These are phyloP conservation scores for Psylliodes chrysocephalus DNA, from an alignment of 2,888 invertebrate species.

Conservation along the genomic window DNA sequence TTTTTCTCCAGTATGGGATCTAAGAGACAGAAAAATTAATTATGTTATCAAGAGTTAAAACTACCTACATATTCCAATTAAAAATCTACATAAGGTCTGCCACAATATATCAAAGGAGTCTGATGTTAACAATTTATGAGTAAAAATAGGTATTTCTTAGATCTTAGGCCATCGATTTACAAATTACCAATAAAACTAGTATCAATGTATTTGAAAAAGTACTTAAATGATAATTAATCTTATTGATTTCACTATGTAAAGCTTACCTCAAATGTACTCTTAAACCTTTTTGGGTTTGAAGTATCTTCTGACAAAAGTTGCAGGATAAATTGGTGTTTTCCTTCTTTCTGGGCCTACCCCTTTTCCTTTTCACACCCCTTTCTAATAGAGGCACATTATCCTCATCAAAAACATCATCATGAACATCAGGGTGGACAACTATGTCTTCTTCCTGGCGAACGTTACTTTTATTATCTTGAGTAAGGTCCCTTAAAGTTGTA, in stretches of 20 bases:
- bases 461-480: conserved; percentile 38
- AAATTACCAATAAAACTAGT: too few relatives aligned
- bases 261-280: conserved; percentile 53
- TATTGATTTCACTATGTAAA: too few relatives aligned
- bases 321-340: conserved; percentile 52
- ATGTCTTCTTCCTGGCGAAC: conserved; percentile 51
- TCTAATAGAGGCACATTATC: conserved; percentile 49
- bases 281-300: conserved; percentile 57
- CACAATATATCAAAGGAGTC: too few relatives aligned
- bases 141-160: too few relatives aligned
- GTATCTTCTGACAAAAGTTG: conserved; percentile 57
- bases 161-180: too few relatives aligned
- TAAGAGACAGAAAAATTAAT: conserved; percentile 18
- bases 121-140: too few relatives aligned
- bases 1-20: conserved; percentile 59
- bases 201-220: too few relatives aligned
- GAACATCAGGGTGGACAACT: conserved; percentile 52
- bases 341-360: conserved; percentile 45
- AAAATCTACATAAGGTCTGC: too few relatives aligned
- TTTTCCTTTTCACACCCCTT: conserved; percentile 41
- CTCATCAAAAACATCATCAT: conserved; percentile 47
- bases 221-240: too few relatives aligned
- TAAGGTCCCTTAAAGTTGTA: conserved; percentile 55
- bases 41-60: too few relatives aligned
- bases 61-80: too few relatives aligned